Base-by-base conservation (phyloP, 2,797 vertebrate genomes). In the Ceyx erithaca region DNA sequence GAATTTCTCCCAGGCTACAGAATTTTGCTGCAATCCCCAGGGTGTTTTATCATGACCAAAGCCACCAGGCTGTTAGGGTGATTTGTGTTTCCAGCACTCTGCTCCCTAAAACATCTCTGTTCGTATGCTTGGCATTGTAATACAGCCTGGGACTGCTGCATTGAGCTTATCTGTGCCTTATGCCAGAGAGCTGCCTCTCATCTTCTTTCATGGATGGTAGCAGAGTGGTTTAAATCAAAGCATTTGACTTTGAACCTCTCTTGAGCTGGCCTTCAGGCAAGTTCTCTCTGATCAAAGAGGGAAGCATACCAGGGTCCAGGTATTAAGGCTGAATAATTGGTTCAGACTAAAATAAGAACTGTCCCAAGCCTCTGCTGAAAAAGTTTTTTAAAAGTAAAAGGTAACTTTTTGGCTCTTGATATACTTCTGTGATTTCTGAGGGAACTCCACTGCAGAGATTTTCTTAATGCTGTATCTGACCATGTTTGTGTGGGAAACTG, bases 141-240 rank as follows among this genome's bases (percentile, higher is more conserved):
- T 88, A 64, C 77, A 48, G 63, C 51, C 9, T 81, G 83, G 90
- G 85, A 88, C 91, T 20, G 62, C 88, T 72, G 88, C 66, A 85
- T 67, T 92, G 85, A 90, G 69, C 86, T 83, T 92, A 69, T 4
- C 79, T 4, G 1, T 71, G 62, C 93, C 94, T 93, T 86, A 57
- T 46, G 73, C 76, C 72, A 70, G 92, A 87, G 72, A 93, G 85
- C 80, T 94, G 35, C 88, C 87, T 95, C 92, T 94, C 89, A 94
- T 94, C 92, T 93, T 90, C 95, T 96, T 95, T 96, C 92, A 92
- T 80, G 81, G 90, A 92, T 83, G 73, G 93, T 67, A 96, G 90
- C 93, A 96, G 94, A 89, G 72, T 90, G 90, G 92, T 94, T 96
- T 94, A 94, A 96, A 96, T 95, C 96, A 96, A 96, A 96, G 95